phyloP scores from a whole-genome alignment of 2,888 invertebrate species.

The Seira musarum region DNA sequence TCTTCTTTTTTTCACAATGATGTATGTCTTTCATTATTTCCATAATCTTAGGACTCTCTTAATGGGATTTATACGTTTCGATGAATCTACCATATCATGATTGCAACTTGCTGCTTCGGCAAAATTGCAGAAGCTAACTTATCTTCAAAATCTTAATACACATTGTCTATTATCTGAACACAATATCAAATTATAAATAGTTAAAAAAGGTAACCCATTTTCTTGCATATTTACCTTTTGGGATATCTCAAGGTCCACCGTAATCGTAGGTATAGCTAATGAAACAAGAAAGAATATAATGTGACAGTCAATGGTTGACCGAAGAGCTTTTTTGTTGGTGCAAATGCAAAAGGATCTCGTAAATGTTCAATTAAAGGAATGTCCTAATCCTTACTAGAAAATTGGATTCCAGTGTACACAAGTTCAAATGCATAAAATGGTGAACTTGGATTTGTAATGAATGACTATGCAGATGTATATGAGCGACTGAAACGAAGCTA shows the following conservation, averaged over 20 bases:
- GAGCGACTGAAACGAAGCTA: conserved; percentile 3
- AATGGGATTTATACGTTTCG: neutral
- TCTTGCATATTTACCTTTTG: conserved; percentile 3
- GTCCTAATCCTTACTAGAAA: conserved; percentile 58
- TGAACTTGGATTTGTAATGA: neutral
- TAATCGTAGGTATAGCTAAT: conserved; percentile 6
- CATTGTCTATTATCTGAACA: neutral
- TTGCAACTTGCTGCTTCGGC: neutral
- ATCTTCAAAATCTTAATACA: neutral
- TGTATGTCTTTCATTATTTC: too few relatives aligned
- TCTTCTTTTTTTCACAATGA: too few relatives aligned
- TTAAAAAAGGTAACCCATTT: neutral
- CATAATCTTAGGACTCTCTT: too few relatives aligned
- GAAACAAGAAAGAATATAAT: conserved; percentile 17
- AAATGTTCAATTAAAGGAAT: conserved; percentile 22
- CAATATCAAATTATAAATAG: neutral
- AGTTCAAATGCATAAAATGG: conserved; percentile 8
- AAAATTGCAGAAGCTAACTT: neutral
- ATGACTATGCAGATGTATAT: neutral
- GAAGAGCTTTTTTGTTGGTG: neutral
- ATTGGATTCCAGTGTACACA: conserved; percentile 55
- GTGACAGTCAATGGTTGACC: neutral
- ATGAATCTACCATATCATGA: neutral
- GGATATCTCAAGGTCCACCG: neutral
- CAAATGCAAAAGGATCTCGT: neutral